Evolutionary conservation across 2,888 invertebrate genomes (phyloP), one percentile per base, ranked within the genome.

Genomic region (Phengaris arion): DNA sequence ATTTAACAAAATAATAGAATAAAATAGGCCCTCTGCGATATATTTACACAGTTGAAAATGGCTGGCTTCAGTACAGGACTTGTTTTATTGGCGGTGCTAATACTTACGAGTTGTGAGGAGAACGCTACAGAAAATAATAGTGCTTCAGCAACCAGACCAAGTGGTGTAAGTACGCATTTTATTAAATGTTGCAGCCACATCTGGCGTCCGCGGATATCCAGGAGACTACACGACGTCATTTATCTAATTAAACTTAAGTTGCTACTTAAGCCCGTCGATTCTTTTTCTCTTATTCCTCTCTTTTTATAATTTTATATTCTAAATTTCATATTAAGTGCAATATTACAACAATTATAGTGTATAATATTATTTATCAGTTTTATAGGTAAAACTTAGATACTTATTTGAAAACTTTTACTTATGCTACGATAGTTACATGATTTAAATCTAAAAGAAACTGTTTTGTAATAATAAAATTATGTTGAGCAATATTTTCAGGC

Each of bases 401-500:
- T 35, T 4, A 35, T 35, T 35, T 35, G 35, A 35, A 35, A 35
- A 35, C 35, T 35, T 35, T 35, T 35, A 35, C 35, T 35, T 35
- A 35, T 3, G 35, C 35, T 2, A 35, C 35, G 35, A 35, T 35
- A 35, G 3, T 35, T 1, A 35, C 35, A 35, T 35, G 35, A 1
- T 35, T 3, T 4, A 35, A 35, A 35, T 0, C 22, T 22, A 35
- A 35, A 35, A 35, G 2, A 3, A 35, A 35, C 35, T 35, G 35
- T 35, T 15, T 15, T 57, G 57, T 15, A 15, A 57, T 57, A 35
- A 35, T 35, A 35, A 35, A 35, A 15, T 22, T 13, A 54, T 54
- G 7, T 48, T 6, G 8, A 48, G 6, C 13, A 59, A 22, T 57
- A 64, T 64, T 74, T 80, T 68, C 83, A 89, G 88, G 86, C 86